Conservation (phyloP, 1,140 invertebrate species). For the Ericerus pela region DNA sequence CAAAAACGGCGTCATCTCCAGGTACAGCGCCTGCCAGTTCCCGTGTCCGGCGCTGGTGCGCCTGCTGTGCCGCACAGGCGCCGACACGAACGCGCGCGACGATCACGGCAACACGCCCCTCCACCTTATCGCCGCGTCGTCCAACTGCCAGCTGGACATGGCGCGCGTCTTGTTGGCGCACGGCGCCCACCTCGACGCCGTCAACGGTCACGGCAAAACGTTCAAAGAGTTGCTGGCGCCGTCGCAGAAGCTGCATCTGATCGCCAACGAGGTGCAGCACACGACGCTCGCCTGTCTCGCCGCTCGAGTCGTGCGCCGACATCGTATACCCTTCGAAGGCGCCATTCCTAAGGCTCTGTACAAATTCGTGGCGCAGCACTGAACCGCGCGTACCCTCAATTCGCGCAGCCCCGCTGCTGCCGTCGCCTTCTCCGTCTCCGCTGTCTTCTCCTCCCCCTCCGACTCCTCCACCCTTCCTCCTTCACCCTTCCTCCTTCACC, state of each 20-base stretch:
- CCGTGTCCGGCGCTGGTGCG: conserved; percentile 55
- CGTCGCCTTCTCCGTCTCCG: too few relatives aligned
- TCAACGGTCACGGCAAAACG: conserved; percentile 62
- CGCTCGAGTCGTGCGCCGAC: conserved; percentile 52
- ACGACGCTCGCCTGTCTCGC: conserved; percentile 65
- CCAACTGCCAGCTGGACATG: conserved; percentile 44
- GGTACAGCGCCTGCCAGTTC: conserved; percentile 60
- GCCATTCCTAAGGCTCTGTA: conserved; percentile 11
- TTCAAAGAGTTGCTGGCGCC: conserved; percentile 50
- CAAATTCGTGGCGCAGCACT: conserved; percentile 15
- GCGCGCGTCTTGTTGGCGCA: conserved; percentile 51
- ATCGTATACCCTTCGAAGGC: conserved; percentile 26
- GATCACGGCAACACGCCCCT: conserved; percentile 66
- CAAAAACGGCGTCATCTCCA: conserved; percentile 38
- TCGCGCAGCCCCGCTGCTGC: too few relatives aligned
- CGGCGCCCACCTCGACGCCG: conserved; percentile 76
- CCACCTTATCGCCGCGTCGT: conserved; percentile 43
- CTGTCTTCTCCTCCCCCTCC: too few relatives aligned
- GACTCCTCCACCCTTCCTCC: too few relatives aligned
- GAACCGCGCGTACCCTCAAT: too few relatives aligned
- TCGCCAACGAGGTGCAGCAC: conserved; percentile 25
- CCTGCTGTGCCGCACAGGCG: conserved; percentile 67
- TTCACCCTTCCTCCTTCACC: too few relatives aligned
- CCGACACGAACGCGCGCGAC: conserved; percentile 57
- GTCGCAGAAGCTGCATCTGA: conserved; percentile 34